Percentiles rank a stretch among this genome's conserved stretches.
Conservation (phyloP, 2,888 invertebrate species). For the Microctonus brassicae region DNA sequence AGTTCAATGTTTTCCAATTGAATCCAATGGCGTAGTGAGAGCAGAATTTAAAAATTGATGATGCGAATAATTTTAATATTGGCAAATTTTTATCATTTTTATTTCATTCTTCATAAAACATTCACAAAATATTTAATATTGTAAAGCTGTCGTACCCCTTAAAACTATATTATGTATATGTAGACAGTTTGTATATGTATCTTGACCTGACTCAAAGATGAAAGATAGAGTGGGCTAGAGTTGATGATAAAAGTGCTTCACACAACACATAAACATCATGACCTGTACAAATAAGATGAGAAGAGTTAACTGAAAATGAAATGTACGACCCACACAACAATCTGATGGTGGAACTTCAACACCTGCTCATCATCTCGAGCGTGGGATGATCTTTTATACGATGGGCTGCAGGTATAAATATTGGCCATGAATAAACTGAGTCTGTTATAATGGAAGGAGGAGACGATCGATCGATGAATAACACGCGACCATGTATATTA, state of each 20-base stretch:
- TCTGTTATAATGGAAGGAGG: conserved; percentile 2
- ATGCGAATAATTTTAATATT: too few species aligned
- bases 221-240: too few species aligned
- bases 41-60: neutral
- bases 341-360: conserved; percentile 46
- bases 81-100: too few species aligned
- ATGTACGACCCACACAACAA: conserved; percentile 16
- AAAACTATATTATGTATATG: too few species aligned
- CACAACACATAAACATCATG: too few species aligned
- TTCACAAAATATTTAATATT: too few species aligned
- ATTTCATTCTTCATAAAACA: too few species aligned
- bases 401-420: conserved; percentile 21
- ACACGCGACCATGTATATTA: neutral
- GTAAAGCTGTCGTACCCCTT: too few species aligned
- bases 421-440: neutral
- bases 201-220: too few species aligned
- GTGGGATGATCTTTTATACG: conserved; percentile 48
- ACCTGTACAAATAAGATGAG: neutral
- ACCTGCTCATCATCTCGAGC: conserved; percentile 56
- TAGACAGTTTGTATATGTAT: too few species aligned
- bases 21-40: neutral
- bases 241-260: too few species aligned
- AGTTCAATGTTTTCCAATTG: neutral
- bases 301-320: conserved; percentile 11
- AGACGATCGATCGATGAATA: neutral